phyloP scores from a whole-genome alignment of 2,888 invertebrate species.

The Drosophila quinaria region DNA sequence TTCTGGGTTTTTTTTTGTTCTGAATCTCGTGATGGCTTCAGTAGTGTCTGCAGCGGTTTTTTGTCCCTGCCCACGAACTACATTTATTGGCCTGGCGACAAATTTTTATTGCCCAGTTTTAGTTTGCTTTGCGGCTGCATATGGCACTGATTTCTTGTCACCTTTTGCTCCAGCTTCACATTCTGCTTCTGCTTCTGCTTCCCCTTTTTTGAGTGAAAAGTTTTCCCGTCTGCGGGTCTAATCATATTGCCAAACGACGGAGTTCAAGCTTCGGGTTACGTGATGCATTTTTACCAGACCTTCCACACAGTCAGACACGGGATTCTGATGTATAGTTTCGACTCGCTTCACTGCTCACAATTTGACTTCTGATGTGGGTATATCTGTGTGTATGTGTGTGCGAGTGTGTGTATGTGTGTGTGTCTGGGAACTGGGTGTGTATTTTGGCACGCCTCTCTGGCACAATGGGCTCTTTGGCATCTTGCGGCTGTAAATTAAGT shows the following conservation, averaged over 20 bases:
- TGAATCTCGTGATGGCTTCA: conserved; percentile 27
- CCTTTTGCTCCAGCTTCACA: conserved; percentile 2
- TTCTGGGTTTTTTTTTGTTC: conserved; percentile 10
- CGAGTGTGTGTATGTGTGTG: conserved; percentile 26
- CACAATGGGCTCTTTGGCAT: conserved; percentile 45
- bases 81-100: conserved; percentile 78
- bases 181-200: no score
- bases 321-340: conserved; percentile 43
- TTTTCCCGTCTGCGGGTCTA: conserved; percentile 62
- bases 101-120: conserved; percentile 76
- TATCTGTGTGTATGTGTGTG: conserved; percentile 14
- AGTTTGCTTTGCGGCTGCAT: conserved; percentile 66
- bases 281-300: conserved; percentile 72
- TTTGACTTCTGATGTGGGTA: conserved; percentile 73
- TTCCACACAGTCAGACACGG: conserved; percentile 24
- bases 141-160: conserved; percentile 63
- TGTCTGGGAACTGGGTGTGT: conserved; percentile 23
- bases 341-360: conserved; percentile 65
- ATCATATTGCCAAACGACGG: conserved; percentile 67
- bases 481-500: conserved; percentile 32
- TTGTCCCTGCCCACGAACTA: conserved; percentile 33
- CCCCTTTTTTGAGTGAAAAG: conserved; percentile 39
- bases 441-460: conserved; percentile 37
- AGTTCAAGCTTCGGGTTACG: conserved; percentile 56
- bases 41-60: conserved; percentile 15